Conservation (phyloP, 2,888 invertebrate species). For the Dyspetes luteomarginatus region DNA sequence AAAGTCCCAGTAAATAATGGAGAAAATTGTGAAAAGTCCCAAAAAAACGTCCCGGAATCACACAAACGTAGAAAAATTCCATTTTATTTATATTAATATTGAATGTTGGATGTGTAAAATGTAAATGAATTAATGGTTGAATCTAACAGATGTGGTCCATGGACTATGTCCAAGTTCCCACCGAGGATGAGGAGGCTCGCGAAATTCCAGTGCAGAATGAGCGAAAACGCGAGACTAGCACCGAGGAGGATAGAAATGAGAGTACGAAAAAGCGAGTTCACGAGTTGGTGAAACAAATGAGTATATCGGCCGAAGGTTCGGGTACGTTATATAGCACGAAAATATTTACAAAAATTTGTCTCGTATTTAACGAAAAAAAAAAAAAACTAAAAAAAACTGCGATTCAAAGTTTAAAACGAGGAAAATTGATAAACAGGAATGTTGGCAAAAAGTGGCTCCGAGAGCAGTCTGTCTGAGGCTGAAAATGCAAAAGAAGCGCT, state of each 20-base stretch:
- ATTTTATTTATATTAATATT: no score
- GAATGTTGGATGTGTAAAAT: no score
- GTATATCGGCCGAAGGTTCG: conserved; percentile 88
- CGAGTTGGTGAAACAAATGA: conserved; percentile 92
- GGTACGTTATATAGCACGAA: conserved; percentile 81
- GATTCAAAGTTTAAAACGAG: background rate
- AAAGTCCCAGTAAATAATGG: no score
- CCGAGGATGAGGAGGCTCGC: conserved; percentile 84
- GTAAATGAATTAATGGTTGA: background rate
- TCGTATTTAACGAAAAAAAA: background rate
- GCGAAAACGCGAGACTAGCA: conserved; percentile 81
- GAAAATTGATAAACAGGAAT: conserved; percentile 78
- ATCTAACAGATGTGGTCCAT: conserved; percentile 96
- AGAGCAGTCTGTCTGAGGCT: conserved; percentile 93
- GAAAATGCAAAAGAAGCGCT: conserved; percentile 89
- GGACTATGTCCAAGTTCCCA: conserved; percentile 95
- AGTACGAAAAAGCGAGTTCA: conserved; percentile 86
- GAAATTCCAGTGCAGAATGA: conserved; percentile 85
- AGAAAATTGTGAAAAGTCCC: no score
- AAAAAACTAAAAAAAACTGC: background rate
- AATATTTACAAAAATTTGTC: background rate
- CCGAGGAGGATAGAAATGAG: conserved; percentile 81
- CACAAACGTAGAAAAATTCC: no score
- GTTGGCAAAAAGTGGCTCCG: conserved; percentile 93
- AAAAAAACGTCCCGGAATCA: no score